Percentiles rank a stretch among this genome's conserved stretches.
Evolutionary conservation across 2,797 vertebrate genomes (phyloP).

Genomic region (Harpagifer antarcticus): DNA sequence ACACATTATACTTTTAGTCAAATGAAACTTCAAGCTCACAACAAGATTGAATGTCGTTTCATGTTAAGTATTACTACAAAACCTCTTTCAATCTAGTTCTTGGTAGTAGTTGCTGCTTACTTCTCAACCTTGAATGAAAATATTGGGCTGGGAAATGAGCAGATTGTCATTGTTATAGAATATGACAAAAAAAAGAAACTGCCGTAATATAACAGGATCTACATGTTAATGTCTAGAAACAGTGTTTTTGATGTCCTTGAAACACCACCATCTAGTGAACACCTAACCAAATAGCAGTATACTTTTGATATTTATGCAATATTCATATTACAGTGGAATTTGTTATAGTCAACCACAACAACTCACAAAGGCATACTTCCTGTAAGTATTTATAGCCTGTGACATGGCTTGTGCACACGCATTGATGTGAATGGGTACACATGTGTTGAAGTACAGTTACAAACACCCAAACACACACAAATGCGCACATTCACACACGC

Average conservation of each 20-base stretch:
- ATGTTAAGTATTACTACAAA: neutral
- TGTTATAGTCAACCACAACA: neutral
- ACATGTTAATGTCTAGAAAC: neutral
- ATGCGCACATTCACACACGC: neutral
- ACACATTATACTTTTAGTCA: neutral
- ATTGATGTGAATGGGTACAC: neutral
- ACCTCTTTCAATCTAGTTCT: neutral
- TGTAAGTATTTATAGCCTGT: neutral
- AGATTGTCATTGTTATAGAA: neutral
- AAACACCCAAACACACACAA: neutral
- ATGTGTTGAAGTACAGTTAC: neutral
- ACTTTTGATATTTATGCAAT: neutral
- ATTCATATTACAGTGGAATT: constrained; percentile 14
- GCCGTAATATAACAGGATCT: neutral
- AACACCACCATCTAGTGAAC: constrained; percentile 69
- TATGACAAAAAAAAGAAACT: neutral
- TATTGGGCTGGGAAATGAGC: neutral
- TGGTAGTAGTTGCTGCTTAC: neutral
- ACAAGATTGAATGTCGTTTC: neutral
- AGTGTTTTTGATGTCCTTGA: neutral
- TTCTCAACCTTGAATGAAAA: neutral
- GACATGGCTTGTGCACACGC: neutral
- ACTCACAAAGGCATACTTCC: neutral
- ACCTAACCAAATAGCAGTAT: constrained; percentile 33
- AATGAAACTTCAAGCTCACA: neutral